Conservation (phyloP, 2,888 invertebrate species). For the Xestia rhomboidea region DNA sequence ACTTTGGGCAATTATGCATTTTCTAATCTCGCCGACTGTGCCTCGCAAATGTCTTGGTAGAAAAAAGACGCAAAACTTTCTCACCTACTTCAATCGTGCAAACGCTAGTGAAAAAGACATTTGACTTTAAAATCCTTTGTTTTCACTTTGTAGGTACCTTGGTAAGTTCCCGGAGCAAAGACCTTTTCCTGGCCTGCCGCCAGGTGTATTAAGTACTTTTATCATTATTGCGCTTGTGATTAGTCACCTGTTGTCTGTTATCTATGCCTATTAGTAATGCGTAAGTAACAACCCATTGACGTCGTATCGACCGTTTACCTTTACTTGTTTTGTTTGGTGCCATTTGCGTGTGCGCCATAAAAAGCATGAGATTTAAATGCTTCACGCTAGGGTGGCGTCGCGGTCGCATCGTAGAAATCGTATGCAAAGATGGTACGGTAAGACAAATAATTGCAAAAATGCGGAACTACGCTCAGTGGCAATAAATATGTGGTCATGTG, state of each 20-base stretch:
- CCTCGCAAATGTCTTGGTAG: not conserved
- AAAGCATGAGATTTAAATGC: conserved; percentile 20
- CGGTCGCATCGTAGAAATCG: conserved; percentile 12
- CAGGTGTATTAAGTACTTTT: conserved; percentile 33
- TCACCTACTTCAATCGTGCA: not conserved
- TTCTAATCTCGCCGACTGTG: not conserved
- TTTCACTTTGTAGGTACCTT: not conserved
- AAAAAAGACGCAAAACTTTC: not conserved
- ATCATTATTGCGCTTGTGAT: conserved; percentile 33
- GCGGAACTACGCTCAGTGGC: conserved; percentile 20
- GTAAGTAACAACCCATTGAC: conserved; percentile 49
- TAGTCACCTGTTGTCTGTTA: conserved; percentile 43
- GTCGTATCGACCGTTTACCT: conserved; percentile 27
- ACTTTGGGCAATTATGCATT: not conserved
- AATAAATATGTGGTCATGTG: not conserved
- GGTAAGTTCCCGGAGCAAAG: conserved; percentile 31
- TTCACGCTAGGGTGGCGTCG: conserved; percentile 19
- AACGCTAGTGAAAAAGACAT: not conserved
- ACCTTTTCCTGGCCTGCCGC: conserved; percentile 40
- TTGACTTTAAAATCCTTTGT: not conserved
- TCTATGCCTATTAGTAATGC: conserved; percentile 30
- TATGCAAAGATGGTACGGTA: conserved; percentile 1
- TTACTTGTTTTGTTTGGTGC: conserved; percentile 38
- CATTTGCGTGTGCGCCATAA: conserved; percentile 7
- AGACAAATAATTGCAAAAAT: conserved; percentile 5